Base-by-base conservation (phyloP, 2,113 vertebrate species). In the Pholis gunnellus region DNA sequence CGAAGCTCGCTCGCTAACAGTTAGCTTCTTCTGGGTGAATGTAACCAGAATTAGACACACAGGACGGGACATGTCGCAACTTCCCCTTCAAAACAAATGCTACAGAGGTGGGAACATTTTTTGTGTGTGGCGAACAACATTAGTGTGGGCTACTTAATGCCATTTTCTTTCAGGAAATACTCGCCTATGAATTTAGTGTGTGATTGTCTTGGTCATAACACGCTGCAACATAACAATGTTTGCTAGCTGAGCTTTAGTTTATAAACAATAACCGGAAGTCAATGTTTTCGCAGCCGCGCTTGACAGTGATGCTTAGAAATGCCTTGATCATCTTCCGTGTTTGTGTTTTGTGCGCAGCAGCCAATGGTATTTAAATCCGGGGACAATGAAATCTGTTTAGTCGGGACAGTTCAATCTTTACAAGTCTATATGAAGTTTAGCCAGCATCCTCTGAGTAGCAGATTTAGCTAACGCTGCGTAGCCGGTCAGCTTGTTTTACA, bases 271-370 rank as follows among this genome's bases (percentile, higher is more conserved):
- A 66, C 73, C 84, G 88, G 92, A 91, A 87, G 67, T 17, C 0
- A 0, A 0, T 6, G 38, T 48, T 56, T 17, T 69, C 17, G 10
- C 20, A 0, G 3, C 14, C 0, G 4, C 0, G 0, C 3, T 87
- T 91, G 59, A 73, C 38, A 15, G 0, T 46, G 75, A 72, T 89
- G 73, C 20, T 40, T 3, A 31, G 29, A 81, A 89, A 86, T 48
- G 11, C 48, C 82, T 79, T 68, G 65, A 56, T 81, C 78, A 69
- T 89, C 84, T 89, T 91, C 90, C 87, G 88, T 91, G 87, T 94
- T 93, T 92, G 88, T 90, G 77, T 90, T 83, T 60, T 57, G 68
- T 90, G 66, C 52, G 75, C 50, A 84, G 75, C 67, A 64, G 57
- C 69, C 78, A 86, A 59, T 29, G 80, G 73, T 86, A 71, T 89